Evolutionary conservation across 2,113 vertebrate genomes (phyloP).

Genomic region (Monopterus albus): DNA sequence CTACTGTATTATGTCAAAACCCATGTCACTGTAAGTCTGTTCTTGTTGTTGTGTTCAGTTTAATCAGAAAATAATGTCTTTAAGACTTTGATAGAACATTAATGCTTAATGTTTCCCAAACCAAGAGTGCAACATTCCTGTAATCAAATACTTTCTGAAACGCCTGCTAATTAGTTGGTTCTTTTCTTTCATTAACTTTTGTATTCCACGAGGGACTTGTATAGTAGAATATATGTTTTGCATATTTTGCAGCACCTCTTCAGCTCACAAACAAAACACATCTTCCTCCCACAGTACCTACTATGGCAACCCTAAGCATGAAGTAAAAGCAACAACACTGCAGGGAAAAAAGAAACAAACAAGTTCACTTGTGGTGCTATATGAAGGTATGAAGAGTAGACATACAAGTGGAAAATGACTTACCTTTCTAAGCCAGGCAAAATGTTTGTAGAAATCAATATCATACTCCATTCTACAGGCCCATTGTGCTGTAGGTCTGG

Average conservation of each 20-base stretch:
- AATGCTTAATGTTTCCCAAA: no score
- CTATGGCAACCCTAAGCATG: constrained; percentile 36
- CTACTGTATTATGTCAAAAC: no score
- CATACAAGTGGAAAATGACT: constrained; percentile 73
- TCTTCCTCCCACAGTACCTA: constrained; percentile 31
- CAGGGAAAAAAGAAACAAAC: constrained; percentile 24
- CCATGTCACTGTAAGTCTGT: no score
- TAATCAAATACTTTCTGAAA: background rate
- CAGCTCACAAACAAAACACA: constrained; percentile 31
- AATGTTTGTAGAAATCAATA: constrained; percentile 98
- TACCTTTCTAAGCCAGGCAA: constrained; percentile 97
- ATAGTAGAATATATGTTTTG: background rate
- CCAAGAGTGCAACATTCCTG: no score
- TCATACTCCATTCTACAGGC: constrained; percentile 94
- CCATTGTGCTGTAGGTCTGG: constrained; percentile 86
- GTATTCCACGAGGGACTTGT: background rate
- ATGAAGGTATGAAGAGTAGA: background rate
- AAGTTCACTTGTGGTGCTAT: background rate
- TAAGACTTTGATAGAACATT: no score
- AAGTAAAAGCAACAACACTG: constrained; percentile 29
- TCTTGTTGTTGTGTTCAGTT: no score
- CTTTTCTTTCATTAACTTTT: background rate
- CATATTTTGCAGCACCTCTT: constrained; percentile 27
- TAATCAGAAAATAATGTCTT: no score
- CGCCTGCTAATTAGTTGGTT: background rate